phyloP scores from a whole-genome alignment of 2,113 vertebrate species.

The Plecturocebus donacophilus region DNA sequence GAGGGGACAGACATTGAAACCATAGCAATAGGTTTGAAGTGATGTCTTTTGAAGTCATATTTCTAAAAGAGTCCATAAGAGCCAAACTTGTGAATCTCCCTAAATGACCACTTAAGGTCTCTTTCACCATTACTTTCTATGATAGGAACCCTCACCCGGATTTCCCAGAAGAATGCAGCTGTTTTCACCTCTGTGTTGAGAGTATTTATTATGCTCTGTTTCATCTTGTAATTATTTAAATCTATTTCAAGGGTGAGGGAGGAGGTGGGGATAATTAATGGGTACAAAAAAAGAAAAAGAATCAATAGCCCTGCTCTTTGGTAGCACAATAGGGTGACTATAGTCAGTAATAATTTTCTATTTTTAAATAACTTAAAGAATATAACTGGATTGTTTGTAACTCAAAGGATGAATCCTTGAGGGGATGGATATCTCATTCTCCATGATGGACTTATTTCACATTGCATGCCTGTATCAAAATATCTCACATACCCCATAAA shows the following conservation, averaged over 20 bases:
- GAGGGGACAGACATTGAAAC: background rate
- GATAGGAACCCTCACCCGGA: background rate
- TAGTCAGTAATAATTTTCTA: no score
- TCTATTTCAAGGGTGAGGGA: background rate
- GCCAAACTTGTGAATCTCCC: background rate
- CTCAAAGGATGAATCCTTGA: no score
- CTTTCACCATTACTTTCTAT: background rate
- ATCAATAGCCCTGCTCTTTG: no score
- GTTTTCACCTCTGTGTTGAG: background rate
- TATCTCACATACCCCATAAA: no score
- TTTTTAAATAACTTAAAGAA: no score
- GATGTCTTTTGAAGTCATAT: background rate
- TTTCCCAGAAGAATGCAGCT: background rate
- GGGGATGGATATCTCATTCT: no score
- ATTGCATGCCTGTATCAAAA: no score
- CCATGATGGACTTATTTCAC: no score
- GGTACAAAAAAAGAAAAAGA: no score
- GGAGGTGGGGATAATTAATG: no score
- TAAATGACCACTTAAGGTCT: background rate
- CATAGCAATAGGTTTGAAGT: background rate
- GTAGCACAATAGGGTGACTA: no score
- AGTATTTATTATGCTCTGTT: background rate
- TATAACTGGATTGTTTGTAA: no score
- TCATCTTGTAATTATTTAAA: background rate
- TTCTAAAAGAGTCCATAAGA: background rate